Base-by-base conservation (phyloP, 2,113 vertebrate species). In the Physeter macrocephalus region DNA sequence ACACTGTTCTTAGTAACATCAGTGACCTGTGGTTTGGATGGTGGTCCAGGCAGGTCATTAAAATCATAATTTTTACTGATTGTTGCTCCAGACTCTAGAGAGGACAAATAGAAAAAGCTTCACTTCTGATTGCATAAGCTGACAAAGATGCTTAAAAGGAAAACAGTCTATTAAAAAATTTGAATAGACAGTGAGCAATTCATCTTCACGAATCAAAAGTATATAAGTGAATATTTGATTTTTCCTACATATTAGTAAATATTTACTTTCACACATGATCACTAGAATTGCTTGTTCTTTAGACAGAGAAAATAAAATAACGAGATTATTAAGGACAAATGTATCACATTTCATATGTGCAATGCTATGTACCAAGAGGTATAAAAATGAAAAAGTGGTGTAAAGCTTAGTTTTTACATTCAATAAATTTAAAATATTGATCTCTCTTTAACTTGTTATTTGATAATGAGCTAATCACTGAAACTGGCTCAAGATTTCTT, bases 1-100 rank as follows among this genome's bases (percentile, higher is more conserved):
- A 99, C 99, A 61, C 99, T 99, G 98, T 99, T 99, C 98, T 99
- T 99, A 87, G 99, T 99, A 97, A 99, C 99, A 84, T 99, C 99
- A 3, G 99, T 99, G 98, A 99, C 99, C 98, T 99, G 99, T 92
- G 99, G 99, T 97, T 99, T 99, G 96, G 99, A 99, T 27, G 99
- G 99, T 34, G 99, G 99, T 43, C 99, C 99, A 67, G 99, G 99
- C 31, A 99, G 99, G 84, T 99, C 99, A 66, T 98, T 99, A 94
- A 99, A 98, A 97, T 99, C 99, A 7, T 99, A 99, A 97, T 91
- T 99, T 98, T 99, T 99, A 93, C 98, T 98, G 80, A 99, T 98
- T 77, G 99, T 86, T 92, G 99, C 98, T 96, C 99, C 99, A 0
- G 99, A 98, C 98, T 99, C 99, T 99, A 97, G n/a, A 91, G 84